phyloP scores from a whole-genome alignment of 1,140 invertebrate genomes.

The Zaprionus kolodkinae region DNA sequence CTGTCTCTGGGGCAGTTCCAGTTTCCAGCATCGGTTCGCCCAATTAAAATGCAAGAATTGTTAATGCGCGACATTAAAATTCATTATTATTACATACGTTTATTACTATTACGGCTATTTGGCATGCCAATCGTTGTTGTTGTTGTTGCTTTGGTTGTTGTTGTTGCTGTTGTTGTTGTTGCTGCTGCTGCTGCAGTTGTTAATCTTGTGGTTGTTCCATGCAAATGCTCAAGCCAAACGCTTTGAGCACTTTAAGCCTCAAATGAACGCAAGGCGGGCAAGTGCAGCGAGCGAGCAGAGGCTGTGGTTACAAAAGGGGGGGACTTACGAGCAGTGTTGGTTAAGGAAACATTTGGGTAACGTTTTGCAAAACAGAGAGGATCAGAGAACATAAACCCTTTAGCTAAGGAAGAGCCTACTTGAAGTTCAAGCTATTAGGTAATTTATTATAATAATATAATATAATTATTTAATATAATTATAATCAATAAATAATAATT shows the following conservation, averaged over 20 bases:
- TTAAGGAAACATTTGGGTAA: too few relatives aligned
- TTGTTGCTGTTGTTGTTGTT: conserved; percentile 19
- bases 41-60: conserved; percentile 83
- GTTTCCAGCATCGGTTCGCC: conserved; percentile 48
- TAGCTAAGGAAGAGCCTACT: too few relatives aligned
- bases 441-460: too few relatives aligned
- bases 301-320: neutral
- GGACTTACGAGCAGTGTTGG: neutral
- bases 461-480: too few relatives aligned
- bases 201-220: conserved; percentile 36
- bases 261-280: conserved; percentile 11
- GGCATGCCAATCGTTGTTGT: conserved; percentile 57
- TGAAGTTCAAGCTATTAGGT: too few relatives aligned
- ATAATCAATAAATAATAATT: too few relatives aligned
- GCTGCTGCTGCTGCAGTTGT: conserved; percentile 21
- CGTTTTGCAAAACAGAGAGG: neutral
- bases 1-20: neutral
- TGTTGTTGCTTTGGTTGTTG: conserved; percentile 37
- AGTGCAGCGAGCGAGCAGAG: conserved; percentile 32
- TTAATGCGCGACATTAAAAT: conserved; percentile 82
- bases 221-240: conserved; percentile 66
- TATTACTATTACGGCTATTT: conserved; percentile 69
- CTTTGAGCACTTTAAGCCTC: conserved; percentile 64
- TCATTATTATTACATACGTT: conserved; percentile 82
- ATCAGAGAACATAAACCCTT: too few relatives aligned